phyloP scores from a whole-genome alignment of 1,140 invertebrate species.

The Atta colombica region DNA sequence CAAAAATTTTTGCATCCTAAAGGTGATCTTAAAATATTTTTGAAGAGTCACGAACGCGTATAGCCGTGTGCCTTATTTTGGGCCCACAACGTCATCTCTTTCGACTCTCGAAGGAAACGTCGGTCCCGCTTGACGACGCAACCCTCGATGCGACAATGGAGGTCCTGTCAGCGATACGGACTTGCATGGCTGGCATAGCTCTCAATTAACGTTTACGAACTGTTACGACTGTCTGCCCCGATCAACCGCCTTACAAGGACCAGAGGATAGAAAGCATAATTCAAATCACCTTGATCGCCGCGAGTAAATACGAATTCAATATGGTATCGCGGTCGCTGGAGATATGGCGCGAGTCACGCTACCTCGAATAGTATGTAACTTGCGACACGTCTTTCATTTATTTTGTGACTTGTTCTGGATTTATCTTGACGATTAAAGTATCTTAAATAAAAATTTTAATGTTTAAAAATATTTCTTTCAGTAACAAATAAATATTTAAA shows the following conservation, averaged over 20 bases:
- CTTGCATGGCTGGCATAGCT: slow-evolving; percentile 77
- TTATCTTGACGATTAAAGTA: not conserved
- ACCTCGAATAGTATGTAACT: slow-evolving; percentile 71
- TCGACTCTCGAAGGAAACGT: slow-evolving; percentile 62
- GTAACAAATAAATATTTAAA: not conserved
- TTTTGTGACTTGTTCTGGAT: slow-evolving; percentile 19
- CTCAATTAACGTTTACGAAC: slow-evolving; percentile 78
- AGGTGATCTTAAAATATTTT: slow-evolving; percentile 48
- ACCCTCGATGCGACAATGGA: slow-evolving; percentile 74
- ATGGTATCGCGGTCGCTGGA: slow-evolving; percentile 59
- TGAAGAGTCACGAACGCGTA: slow-evolving; percentile 52
- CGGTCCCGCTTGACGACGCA: slow-evolving; percentile 61
- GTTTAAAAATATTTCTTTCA: not conserved
- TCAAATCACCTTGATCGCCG: slow-evolving; percentile 63
- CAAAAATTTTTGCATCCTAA: slow-evolving; percentile 1
- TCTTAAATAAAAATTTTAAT: not conserved
- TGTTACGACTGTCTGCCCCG: slow-evolving; percentile 65
- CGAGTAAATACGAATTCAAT: slow-evolving; percentile 76
- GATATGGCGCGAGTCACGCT: slow-evolving; percentile 73
- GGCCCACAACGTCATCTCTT: slow-evolving; percentile 61
- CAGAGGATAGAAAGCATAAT: slow-evolving; percentile 45
- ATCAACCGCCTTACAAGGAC: slow-evolving; percentile 66
- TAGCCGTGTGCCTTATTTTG: slow-evolving; percentile 46
- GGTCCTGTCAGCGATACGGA: slow-evolving; percentile 78
- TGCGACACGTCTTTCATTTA: slow-evolving; percentile 69